Evolutionary conservation across 2,797 vertebrate genomes (phyloP).

Genomic region (Sylvia borin): DNA sequence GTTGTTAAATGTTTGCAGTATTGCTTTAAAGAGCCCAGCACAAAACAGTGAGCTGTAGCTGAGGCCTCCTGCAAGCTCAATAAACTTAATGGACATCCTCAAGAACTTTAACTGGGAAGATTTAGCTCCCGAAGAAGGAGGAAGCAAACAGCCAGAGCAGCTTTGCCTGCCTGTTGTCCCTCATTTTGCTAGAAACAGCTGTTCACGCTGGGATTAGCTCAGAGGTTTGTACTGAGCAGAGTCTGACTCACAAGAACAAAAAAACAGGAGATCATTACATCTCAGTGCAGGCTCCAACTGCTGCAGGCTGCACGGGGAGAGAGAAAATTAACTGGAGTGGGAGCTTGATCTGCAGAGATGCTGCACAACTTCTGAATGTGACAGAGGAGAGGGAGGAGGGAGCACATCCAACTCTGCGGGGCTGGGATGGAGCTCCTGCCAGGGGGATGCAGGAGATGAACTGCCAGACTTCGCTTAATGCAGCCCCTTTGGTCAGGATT

Average conservation of each 20-base stretch:
- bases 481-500: background rate
- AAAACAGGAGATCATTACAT: conserved; percentile 27
- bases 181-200: conserved; percentile 54
- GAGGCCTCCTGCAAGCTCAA: conserved; percentile 46
- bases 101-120: conserved; percentile 58
- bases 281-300: conserved; percentile 12
- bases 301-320: conserved; percentile 44
- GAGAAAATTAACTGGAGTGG: conserved; percentile 31
- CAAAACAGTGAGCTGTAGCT: conserved; percentile 48
- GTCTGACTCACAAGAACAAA: conserved; percentile 35
- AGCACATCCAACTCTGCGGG: background rate
- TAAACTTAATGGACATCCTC: conserved; percentile 59
- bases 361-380: background rate
- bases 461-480: background rate
- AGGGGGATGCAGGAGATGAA: background rate
- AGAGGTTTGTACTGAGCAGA: conserved; percentile 1
- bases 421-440: background rate
- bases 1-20: background rate
- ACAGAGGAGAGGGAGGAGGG: background rate
- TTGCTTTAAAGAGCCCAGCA: conserved; percentile 38
- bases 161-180: conserved; percentile 35
- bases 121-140: conserved; percentile 25
- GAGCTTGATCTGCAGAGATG: background rate
- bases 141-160: conserved; percentile 1
- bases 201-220: conserved; percentile 47